Base-by-base conservation (phyloP, 2,113 vertebrate genomes). In the Pardalotus punctatus region DNA sequence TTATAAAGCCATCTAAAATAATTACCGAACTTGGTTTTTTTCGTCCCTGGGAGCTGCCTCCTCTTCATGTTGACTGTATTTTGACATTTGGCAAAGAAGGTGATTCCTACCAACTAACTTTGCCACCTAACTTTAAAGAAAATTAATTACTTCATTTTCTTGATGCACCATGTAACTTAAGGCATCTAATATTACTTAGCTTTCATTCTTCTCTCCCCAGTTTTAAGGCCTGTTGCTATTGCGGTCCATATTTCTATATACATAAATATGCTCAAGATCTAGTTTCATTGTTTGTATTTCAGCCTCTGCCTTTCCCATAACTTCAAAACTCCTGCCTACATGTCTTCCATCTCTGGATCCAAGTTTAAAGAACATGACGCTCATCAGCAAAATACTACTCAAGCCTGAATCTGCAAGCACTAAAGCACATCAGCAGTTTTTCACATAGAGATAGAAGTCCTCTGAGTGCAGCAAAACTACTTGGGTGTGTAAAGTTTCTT, bases 401-500 rank as follows among this genome's bases (percentile, higher is more conserved):
- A 33, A 91, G 53, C 22, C 57, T 78, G 60, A 91, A 88, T 79
- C 83, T 91, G 69, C 57, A 93, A 95, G 61, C 23, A 81, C 83
- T 89, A 65, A 91, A 95, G 73, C 20, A 31, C 54, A 92, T 66
- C 77, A 89, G 43, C 89, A 89, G 51, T 57, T 84, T 84, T 86
- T 61, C 5, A 6, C 35, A 25, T 5, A 64, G 86, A 71, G 60
- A 70, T 2, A n/a, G 38, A 95, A 76, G 71, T 93, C 93, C 91
- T 88, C 60, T 3, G 80, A 81, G 93, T 58, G 72, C 67, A 66
- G 85, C 6, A 94, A 64, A 86, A 64, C 35, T 78, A 58, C 67
- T 84, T 2, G 24, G 24, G 86, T 84, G 80, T 95, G 88, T 90
- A 60, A 88, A 94, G 91, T 91, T 91, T 72, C 96, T 81, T 92